Conservation (phyloP, 2,888 invertebrate genomes). For the Drosophila pseudotalamancana region DNA sequence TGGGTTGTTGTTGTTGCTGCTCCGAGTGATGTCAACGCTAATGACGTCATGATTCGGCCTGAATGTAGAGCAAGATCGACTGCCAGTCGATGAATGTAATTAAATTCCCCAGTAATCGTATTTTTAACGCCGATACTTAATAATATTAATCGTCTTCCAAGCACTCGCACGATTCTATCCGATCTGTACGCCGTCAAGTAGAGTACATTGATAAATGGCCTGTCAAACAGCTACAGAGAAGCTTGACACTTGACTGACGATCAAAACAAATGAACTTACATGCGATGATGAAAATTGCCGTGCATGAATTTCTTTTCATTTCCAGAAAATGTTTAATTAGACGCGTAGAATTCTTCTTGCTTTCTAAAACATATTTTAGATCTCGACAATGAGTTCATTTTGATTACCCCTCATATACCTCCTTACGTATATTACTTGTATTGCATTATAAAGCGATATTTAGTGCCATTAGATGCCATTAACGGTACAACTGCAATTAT, state of each 20-base stretch:
- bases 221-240: constrained; percentile 35
- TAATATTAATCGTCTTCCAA: constrained; percentile 54
- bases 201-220: constrained; percentile 41
- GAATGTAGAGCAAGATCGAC: constrained; percentile 55
- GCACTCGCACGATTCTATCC: constrained; percentile 26
- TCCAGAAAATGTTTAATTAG: neutral
- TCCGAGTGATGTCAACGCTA: constrained; percentile 56
- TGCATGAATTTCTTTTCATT: too few relatives aligned
- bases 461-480: too few relatives aligned
- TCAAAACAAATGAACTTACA: too few relatives aligned
- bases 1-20: constrained; percentile 8
- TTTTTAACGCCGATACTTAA: constrained; percentile 10
- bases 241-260: constrained; percentile 6
- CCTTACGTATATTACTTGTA: too few relatives aligned
- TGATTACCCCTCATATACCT: too few relatives aligned
- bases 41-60: constrained; percentile 52
- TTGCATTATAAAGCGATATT: too few relatives aligned
- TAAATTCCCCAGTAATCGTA: constrained; percentile 21
- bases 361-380: too few relatives aligned
- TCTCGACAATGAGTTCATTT: too few relatives aligned
- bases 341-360: too few relatives aligned
- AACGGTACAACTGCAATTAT: too few relatives aligned
- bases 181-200: constrained; percentile 12
- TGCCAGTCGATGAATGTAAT: constrained; percentile 10
- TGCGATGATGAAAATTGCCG: too few relatives aligned